Base-by-base conservation (phyloP, 2,113 vertebrate species). In the Leiothrix lutea region DNA sequence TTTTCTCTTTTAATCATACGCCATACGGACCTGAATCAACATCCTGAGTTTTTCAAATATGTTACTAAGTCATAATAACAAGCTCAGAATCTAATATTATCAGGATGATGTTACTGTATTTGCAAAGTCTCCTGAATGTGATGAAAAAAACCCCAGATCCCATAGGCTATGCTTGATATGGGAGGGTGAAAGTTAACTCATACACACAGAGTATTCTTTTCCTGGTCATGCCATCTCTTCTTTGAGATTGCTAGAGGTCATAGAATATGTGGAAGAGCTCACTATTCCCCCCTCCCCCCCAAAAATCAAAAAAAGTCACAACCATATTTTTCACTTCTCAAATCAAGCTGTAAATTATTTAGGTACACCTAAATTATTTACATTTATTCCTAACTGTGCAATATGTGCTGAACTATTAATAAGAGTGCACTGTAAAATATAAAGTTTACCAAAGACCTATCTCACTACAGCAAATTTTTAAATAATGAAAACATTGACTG, bases 21-120 rank as follows among this genome's bases (percentile, higher is more conserved):
- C 75, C 86, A 74, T 88, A 94, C 70, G 86, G 88, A 73, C 86
- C 44, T 83, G 79, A 93, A 90, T 94, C 86, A 95, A 92, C 71
- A 90, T 90, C 56, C 33, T 15, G 40, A 78, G 42, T 62, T 94
- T 93, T 93, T 90, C 33, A 88, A 80, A 66, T 77, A 38, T 66
- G 42, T 83, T 93, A 62, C 60, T 83, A 77, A 77, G 60, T 93
- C 74, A 54, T 94, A 82, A 90, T 88, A 88, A 92, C 45, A 80
- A 90, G 36, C 80, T 56, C 5, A 9, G 51, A 80, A 86, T 94
- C n/a, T 73, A 47, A 16, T 35, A 50, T 61, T 86, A 70, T 94
- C 45, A 82, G 36, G 26, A 82, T 90, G 62, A 54, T 82, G 58
- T 80, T 88, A 50, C 50, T 90, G 42, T 80, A 57, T 92, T 73